Conservation (phyloP, 2,888 invertebrate genomes). For the Operophtera brumata region DNA sequence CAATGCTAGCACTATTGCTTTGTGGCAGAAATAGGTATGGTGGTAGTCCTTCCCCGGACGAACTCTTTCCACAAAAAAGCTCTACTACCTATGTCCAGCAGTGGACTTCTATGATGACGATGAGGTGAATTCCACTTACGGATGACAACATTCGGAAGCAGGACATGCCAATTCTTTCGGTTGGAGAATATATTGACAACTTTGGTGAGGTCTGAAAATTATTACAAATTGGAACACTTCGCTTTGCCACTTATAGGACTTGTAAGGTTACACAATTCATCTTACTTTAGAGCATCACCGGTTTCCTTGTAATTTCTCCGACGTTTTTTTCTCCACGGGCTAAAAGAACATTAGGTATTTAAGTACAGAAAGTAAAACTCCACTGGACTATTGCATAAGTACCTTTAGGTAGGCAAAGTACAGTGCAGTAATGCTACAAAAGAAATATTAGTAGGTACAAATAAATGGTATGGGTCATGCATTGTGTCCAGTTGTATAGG, state of each 20-base stretch:
- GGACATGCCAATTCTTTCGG: constrained; percentile 53
- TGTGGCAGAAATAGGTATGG: too few species aligned
- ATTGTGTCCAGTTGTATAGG: constrained; percentile 1
- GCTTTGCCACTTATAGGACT: too few species aligned
- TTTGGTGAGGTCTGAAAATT: constrained; percentile 42
- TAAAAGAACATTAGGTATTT: constrained; percentile 35
- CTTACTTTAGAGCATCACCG: constrained; percentile 45
- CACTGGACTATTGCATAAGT: not conserved
- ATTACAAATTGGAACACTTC: not conserved
- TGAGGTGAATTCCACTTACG: constrained; percentile 42
- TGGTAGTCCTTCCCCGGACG: too few species aligned
- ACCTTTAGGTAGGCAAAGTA: not conserved
- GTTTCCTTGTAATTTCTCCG: constrained; percentile 37
- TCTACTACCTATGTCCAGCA: too few species aligned
- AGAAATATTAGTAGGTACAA: not conserved
- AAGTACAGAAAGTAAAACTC: constrained; percentile 2
- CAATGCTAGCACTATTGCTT: too few species aligned
- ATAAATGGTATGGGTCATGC: not conserved
- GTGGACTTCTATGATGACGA: too few species aligned
- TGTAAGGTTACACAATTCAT: not conserved
- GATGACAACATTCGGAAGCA: constrained; percentile 50
- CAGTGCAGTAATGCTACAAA: not conserved
- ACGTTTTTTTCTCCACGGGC: constrained; percentile 52
- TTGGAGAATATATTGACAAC: constrained; percentile 55
- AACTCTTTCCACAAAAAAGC: too few species aligned